Evolutionary conservation across 2,797 vertebrate genomes (phyloP), one percentile per base, ranked within the genome.

Genomic region (Phataginus tetradactyla): DNA sequence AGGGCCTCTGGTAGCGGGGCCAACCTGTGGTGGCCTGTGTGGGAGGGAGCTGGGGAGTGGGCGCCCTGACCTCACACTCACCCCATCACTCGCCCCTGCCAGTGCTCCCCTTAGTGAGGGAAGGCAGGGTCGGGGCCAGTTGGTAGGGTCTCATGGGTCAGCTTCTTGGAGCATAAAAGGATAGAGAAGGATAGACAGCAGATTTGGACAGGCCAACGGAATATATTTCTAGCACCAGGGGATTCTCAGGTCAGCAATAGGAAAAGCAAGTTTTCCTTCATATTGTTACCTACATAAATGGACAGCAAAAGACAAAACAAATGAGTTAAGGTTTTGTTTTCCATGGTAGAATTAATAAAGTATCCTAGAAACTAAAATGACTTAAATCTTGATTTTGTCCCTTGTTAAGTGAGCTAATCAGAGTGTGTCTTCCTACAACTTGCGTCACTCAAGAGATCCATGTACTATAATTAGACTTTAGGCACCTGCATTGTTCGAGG

Each of bases 401-500:
- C 45, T 94, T 75, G 45, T 55, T 78, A 91, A 66, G 51, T 64
- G 55, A 42, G 37, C 74, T 91, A 29, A 86, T 74, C 49, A 93
- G 45, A 59, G 71, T 23, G 37, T 27, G 13, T 49, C n/a, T 68
- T 57, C 34, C 20, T 13, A 18, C 61, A 80, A 85, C 32, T 42
- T 57, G 51, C 63, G 91, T 91, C 83, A 55, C 0, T 2, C 86
- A 53, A n/a, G 63, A 1, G 0, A 91, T 32, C 59, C 3, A 51
- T 78, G 5, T 37, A 34, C 23, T 61, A 49, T 94, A 96, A 88
- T 97, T 93, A 86, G 0, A 63, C 61, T 96, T 83, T 29, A 27
- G 91, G 59, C 37, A 39, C 57, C 89, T 39, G 51, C 14, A 0
- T 95, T 96, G 97, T 89, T 93, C 59, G 85, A 61, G n/a, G 63